Evolutionary conservation across 2,888 invertebrate species (phyloP).

Genomic region (Phengaris arion): DNA sequence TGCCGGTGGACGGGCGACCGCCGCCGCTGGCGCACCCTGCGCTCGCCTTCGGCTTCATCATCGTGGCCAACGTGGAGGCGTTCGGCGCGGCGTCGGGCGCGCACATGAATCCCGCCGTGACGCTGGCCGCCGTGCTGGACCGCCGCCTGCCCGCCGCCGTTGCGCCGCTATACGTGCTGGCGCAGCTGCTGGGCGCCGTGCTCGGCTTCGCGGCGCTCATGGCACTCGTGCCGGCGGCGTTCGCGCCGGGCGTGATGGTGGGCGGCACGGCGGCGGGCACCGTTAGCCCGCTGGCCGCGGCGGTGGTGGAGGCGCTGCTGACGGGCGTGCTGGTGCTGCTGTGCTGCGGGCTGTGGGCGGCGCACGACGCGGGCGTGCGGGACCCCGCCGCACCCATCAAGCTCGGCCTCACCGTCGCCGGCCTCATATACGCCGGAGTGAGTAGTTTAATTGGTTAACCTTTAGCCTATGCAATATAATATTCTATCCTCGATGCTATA

Average conservation of each 20-base stretch:
- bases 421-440: constrained; percentile 64
- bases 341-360: constrained; percentile 57
- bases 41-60: constrained; percentile 62
- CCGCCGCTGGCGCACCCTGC: constrained; percentile 58
- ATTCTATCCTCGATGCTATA: too few species aligned
- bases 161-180: constrained; percentile 52
- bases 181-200: constrained; percentile 57
- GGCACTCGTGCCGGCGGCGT: constrained; percentile 44
- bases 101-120: constrained; percentile 89
- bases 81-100: constrained; percentile 87
- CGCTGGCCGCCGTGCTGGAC: constrained; percentile 81
- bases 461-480: too few species aligned
- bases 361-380: constrained; percentile 49
- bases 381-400: constrained; percentile 61
- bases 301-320: constrained; percentile 51
- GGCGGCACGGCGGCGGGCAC: constrained; percentile 33
- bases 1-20: constrained; percentile 42
- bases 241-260: constrained; percentile 33
- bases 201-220: constrained; percentile 55
- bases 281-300: constrained; percentile 33
- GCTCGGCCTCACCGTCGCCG: constrained; percentile 62
- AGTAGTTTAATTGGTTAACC: constrained; percentile 33
- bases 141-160: constrained; percentile 65
- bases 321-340: constrained; percentile 56
- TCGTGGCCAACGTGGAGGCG: constrained; percentile 54